Percentiles rank a stretch among this genome's conserved stretches.
Conservation (phyloP, 64 coral and sea anemone genomes). For the Pocillopora damicornis region DNA sequence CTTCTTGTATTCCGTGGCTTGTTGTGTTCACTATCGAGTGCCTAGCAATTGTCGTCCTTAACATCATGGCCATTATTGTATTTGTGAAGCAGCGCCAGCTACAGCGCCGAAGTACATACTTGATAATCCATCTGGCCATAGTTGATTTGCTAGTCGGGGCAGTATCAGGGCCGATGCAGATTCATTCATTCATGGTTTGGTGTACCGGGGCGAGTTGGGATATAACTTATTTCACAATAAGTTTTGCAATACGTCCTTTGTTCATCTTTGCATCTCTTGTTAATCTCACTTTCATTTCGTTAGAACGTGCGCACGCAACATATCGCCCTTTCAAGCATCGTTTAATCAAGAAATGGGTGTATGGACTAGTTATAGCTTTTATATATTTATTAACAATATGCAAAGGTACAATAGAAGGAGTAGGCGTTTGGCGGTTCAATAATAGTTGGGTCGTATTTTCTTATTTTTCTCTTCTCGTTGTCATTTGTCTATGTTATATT, state of each 20-base stretch:
- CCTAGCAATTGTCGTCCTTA: background rate
- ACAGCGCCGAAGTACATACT: background rate
- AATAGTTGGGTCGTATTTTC: background rate
- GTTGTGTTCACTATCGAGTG: no score
- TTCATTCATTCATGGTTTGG: background rate
- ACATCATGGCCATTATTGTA: background rate
- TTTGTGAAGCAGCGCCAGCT: background rate
- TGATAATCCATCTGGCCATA: slow-evolving; percentile 12
- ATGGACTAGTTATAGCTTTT: background rate
- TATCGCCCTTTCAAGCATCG: background rate
- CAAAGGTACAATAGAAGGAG: background rate
- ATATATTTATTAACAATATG: background rate
- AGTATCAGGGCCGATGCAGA: background rate
- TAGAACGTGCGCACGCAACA: background rate
- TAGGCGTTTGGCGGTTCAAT: background rate
- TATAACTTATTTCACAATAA: background rate
- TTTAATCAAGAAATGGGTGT: background rate
- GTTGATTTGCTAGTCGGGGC: background rate
- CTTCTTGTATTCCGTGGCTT: no score
- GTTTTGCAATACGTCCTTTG: background rate
- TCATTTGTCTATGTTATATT: background rate
- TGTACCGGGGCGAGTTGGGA: background rate
- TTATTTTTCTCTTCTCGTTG: background rate
- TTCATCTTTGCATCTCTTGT: background rate
- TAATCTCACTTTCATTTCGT: background rate